These are phyloP conservation scores for Mystacornis crossleyi DNA, from an alignment of 2,113 vertebrate genomes.

Conservation along the genomic window DNA sequence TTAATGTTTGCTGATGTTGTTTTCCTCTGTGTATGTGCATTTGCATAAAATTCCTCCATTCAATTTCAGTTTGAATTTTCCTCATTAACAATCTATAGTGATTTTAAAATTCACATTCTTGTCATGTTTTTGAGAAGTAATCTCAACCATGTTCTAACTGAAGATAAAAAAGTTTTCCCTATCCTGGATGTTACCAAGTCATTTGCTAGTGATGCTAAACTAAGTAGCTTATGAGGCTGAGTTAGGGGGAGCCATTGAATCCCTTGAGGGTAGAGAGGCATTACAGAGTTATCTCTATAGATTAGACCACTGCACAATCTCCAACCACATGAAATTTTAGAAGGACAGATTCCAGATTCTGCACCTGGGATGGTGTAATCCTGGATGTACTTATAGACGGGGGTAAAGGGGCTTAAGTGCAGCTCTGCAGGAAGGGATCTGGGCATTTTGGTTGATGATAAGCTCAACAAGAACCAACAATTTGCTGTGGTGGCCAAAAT, in stretches of 20 bases:
- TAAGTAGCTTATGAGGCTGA: background rate
- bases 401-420: background rate
- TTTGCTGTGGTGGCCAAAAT: background rate
- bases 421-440: background rate
- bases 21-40: background rate
- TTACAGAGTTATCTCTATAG: background rate
- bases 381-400: background rate
- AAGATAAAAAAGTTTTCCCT: background rate
- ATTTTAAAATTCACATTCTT: background rate
- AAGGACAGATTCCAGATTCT: background rate
- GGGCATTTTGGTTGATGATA: background rate
- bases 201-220: background rate
- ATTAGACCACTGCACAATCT: background rate
- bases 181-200: background rate
- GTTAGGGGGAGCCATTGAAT: background rate
- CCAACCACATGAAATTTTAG: background rate
- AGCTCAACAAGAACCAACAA: background rate
- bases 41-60: conserved; percentile 16
- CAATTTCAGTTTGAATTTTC: conserved; percentile 2
- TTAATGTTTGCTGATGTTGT: conserved; percentile 21
- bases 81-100: background rate
- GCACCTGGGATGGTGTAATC: background rate
- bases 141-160: background rate
- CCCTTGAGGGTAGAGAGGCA: background rate
- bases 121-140: background rate